Conservation (phyloP, 2,113 vertebrate genomes). For the Erinaceus europaeus region DNA sequence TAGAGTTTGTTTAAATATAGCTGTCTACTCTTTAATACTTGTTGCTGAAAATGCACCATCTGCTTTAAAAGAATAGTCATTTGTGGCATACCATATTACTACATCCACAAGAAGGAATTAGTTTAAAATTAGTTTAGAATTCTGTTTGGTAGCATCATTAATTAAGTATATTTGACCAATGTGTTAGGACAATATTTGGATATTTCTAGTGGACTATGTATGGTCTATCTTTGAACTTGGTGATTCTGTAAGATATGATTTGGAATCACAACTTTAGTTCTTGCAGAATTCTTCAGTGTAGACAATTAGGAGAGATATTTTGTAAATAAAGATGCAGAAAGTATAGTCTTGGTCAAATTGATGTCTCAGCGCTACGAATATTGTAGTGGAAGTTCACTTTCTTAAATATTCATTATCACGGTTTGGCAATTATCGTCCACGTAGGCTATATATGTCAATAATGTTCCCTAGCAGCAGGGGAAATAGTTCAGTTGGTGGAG, state of each 20-base stretch:
- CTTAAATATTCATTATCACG: neutral
- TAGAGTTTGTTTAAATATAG: conserved; percentile 65
- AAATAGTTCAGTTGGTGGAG: too few relatives aligned
- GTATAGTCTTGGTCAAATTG: neutral
- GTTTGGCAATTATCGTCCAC: neutral
- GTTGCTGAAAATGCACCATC: conserved; percentile 40
- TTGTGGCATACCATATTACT: conserved; percentile 23
- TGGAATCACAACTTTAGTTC: neutral
- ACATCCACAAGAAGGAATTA: neutral
- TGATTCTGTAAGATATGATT: conserved; percentile 8
- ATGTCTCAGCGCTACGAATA: conserved; percentile 10
- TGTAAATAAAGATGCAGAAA: neutral
- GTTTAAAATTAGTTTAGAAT: conserved; percentile 60
- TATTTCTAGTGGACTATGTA: conserved; percentile 23
- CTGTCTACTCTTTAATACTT: conserved; percentile 33
- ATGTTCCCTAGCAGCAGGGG: neutral
- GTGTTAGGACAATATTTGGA: conserved; percentile 46
- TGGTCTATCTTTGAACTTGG: conserved; percentile 47
- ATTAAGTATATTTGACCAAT: conserved; percentile 32
- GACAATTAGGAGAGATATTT: neutral
- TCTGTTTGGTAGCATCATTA: conserved; percentile 57
- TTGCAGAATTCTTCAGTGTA: conserved; percentile 9
- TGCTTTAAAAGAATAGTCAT: conserved; percentile 52
- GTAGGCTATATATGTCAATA: neutral
- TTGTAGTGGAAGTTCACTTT: neutral